Evolutionary conservation across 2,113 vertebrate genomes (phyloP), one percentile per base, ranked within the genome.

Genomic region (Hylia prasina): DNA sequence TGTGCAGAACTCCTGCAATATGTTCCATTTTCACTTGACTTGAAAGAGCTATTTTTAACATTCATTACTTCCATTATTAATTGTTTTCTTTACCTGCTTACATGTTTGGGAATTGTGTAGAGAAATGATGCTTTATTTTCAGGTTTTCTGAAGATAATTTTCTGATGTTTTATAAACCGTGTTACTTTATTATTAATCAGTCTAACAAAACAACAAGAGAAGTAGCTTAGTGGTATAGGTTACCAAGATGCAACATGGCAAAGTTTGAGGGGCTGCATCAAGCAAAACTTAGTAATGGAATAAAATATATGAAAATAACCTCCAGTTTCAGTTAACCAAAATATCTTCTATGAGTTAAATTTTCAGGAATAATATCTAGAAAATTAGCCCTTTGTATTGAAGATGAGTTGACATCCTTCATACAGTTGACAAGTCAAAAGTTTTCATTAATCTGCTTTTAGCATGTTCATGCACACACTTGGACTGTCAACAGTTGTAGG

Each of bases 381-480:
- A 66, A 71, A 82, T 28, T 15, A 63, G 5, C 23, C 64, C 6
- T 84, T 82, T 3, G 1, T 47, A 28, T 57, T 58, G 69, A 91
- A 82, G 13, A 20, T 58, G 8, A 4, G 6, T 71, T 84, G 35
- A 35, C 65, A 60, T 31, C 15, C 44, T 82, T 79, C 35, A 31
- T 1, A 4, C 3, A 54, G 3, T 6, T 78, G 21, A 37, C 19
- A 39, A 7, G 47, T 66, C 48, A 65, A 86, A 92, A 25, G 0
- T 54, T 73, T 39, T 58, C 18, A 66, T 66, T 20, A 35, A 13
- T 83, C n/a, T 84, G 21, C 25, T 81, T 81, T 87, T 27, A 0
- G 0, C 14, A 10, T 13, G 12, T 35, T 6, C 8, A 4, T 45
- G 20, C 6, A 63, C 13, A 37, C 6, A 23, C 5, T 72, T 48